These are phyloP conservation scores for Thaumatotibia leucotreta DNA, from an alignment of 1,140 invertebrate species.

Conservation along the genomic window DNA sequence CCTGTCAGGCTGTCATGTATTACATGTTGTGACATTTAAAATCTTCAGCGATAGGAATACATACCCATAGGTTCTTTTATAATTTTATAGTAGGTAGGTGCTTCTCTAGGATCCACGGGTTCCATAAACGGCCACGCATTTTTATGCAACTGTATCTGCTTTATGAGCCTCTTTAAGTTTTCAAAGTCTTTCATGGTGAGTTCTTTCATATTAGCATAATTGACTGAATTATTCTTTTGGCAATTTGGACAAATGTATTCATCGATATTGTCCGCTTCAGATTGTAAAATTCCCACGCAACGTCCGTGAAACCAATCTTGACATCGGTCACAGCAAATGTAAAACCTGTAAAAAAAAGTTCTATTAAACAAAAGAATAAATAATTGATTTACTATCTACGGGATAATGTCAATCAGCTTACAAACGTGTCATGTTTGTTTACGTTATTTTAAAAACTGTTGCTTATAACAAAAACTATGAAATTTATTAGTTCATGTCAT, in stretches of 20 bases:
- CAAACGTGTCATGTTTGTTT: too few relatives aligned
- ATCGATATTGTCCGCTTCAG: constrained; percentile 95
- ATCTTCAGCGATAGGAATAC: too few relatives aligned
- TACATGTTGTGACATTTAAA: too few relatives aligned
- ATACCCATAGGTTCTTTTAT: constrained; percentile 99
- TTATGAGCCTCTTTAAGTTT: constrained; percentile 89
- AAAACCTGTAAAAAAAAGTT: constrained; percentile 82
- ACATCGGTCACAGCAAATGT: constrained; percentile 98
- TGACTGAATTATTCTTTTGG: constrained; percentile 90
- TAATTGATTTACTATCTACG: too few relatives aligned
- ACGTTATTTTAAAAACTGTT: too few relatives aligned
- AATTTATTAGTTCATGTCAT: too few relatives aligned
- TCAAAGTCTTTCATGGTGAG: constrained; percentile 90
- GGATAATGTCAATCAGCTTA: too few relatives aligned
- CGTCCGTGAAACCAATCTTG: constrained; percentile 99
- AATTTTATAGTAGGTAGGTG: constrained; percentile 97
- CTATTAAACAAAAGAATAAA: constrained; percentile 13
- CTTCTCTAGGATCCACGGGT: constrained; percentile 95
- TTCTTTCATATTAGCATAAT: constrained; percentile 93
- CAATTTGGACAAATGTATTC: constrained; percentile 98
- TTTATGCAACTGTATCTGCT: constrained; percentile 95
- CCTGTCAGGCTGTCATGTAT: too few relatives aligned
- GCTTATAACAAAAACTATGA: too few relatives aligned
- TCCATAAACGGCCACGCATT: constrained; percentile 98
- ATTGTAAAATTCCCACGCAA: constrained; percentile 96